A percentile compares a stretch with the other conserved stretches of the same genome.
phyloP scores from a whole-genome alignment of 2,888 invertebrate species.

The Drosophila meridiana region DNA sequence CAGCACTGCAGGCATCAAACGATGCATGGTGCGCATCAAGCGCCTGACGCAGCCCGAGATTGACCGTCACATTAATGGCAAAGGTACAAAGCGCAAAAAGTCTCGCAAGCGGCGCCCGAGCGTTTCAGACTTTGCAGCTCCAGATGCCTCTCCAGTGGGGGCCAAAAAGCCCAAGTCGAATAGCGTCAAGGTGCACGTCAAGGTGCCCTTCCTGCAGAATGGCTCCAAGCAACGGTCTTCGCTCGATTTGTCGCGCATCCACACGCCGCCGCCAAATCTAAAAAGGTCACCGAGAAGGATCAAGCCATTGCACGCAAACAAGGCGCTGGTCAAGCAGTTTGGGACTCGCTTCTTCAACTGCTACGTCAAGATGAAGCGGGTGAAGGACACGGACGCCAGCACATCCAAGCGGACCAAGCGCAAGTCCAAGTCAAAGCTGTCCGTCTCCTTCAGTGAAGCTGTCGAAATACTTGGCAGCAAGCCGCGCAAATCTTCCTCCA shows the following conservation, averaged over 20 bases:
- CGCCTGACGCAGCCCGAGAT: slow-evolving; percentile 37
- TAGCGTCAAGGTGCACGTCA: slow-evolving; percentile 40
- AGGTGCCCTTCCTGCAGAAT: slow-evolving; percentile 31
- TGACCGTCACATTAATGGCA: background rate
- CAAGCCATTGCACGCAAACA: background rate
- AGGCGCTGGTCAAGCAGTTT: slow-evolving; percentile 26
- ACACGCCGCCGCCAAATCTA: slow-evolving; percentile 26
- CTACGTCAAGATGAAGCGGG: slow-evolving; percentile 47
- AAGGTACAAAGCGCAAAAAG: slow-evolving; percentile 11
- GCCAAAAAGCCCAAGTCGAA: slow-evolving; percentile 24
- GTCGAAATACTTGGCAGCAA: slow-evolving; percentile 79
- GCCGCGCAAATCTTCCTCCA: slow-evolving; percentile 33
- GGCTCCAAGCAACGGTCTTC: slow-evolving; percentile 14
- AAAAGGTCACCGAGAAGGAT: background rate
- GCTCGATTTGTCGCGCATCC: background rate
- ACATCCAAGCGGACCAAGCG: slow-evolving; percentile 41
- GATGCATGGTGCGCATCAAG: slow-evolving; percentile 42
- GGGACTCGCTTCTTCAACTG: slow-evolving; percentile 53
- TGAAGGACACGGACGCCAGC: background rate
- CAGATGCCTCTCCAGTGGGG: background rate
- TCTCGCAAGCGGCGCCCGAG: background rate
- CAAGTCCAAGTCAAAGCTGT: slow-evolving; percentile 70
- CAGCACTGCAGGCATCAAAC: background rate
- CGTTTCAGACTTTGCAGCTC: background rate
- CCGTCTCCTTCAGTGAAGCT: slow-evolving; percentile 80